phyloP scores from a whole-genome alignment of 1,140 invertebrate genomes.

The Apis dorsata region DNA sequence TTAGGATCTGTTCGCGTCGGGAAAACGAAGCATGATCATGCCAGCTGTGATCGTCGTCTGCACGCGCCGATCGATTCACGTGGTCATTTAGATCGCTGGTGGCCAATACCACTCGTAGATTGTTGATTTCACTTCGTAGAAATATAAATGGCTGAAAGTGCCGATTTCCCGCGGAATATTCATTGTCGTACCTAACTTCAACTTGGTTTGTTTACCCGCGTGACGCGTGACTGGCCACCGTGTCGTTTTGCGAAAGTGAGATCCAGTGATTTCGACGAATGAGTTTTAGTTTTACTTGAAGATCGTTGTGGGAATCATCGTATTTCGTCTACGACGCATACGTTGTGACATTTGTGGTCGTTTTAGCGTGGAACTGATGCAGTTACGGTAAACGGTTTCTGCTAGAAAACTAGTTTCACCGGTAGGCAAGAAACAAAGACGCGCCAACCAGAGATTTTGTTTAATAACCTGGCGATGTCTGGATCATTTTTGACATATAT shows the following conservation, averaged over 20 bases:
- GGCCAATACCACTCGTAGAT: background rate
- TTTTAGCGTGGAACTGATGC: background rate
- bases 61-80: conserved; percentile 46
- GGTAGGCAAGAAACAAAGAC: conserved; percentile 1
- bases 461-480: background rate
- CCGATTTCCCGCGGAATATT: background rate
- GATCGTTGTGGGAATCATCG: background rate
- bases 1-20: conserved; percentile 19
- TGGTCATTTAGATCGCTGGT: conserved; percentile 33
- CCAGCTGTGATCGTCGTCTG: conserved; percentile 62
- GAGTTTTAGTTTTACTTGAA: background rate
- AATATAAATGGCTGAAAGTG: background rate
- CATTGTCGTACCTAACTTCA: background rate
- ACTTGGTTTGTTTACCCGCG: conserved; percentile 1
- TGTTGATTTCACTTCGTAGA: background rate
- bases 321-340: background rate
- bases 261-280: background rate
- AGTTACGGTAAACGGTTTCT: background rate
- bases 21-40: conserved; percentile 25
- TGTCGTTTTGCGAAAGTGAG: background rate
- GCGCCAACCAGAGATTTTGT: background rate
- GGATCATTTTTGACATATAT: no score
- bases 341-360: background rate
- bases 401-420: conserved; percentile 18
- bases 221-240: background rate